phyloP scores from a whole-genome alignment of 2,888 invertebrate genomes.

The Archips crataeganus region DNA sequence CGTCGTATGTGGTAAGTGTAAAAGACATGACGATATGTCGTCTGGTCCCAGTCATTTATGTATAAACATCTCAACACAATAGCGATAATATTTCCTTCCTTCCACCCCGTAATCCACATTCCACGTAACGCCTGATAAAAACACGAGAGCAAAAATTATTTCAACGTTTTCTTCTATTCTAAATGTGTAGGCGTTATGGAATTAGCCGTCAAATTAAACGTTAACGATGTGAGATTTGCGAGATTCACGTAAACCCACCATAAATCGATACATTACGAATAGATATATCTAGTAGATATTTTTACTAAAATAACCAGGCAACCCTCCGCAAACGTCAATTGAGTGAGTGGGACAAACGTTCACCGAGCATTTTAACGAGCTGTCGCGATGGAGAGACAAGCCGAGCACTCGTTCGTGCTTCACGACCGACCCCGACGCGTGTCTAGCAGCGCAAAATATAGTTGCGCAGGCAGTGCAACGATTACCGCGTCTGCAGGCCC shows the following conservation, averaged over 20 bases:
- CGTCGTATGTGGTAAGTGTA: too few relatives aligned
- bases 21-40: too few relatives aligned
- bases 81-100: too few relatives aligned
- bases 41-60: too few relatives aligned
- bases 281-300: constrained; percentile 17
- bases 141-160: constrained; percentile 5
- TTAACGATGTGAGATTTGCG: not conserved
- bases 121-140: not conserved
- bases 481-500: constrained; percentile 80
- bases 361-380: constrained; percentile 52
- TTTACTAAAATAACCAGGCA: constrained; percentile 51
- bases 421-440: constrained; percentile 35
- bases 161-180: not conserved
- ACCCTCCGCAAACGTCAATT: constrained; percentile 66
- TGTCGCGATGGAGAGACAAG: constrained; percentile 65
- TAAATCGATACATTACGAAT: not conserved
- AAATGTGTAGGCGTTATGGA: not conserved
- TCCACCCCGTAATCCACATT: too few relatives aligned
- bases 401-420: constrained; percentile 45
- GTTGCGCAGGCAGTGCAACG: constrained; percentile 84
- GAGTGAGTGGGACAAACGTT: constrained; percentile 60
- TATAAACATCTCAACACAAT: too few relatives aligned
- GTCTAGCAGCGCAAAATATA: constrained; percentile 71
- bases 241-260: not conserved
- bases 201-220: not conserved